Evolutionary conservation across 2,797 vertebrate genomes (phyloP), one percentile per base, ranked within the genome.

Genomic region (Myotis planiceps): DNA sequence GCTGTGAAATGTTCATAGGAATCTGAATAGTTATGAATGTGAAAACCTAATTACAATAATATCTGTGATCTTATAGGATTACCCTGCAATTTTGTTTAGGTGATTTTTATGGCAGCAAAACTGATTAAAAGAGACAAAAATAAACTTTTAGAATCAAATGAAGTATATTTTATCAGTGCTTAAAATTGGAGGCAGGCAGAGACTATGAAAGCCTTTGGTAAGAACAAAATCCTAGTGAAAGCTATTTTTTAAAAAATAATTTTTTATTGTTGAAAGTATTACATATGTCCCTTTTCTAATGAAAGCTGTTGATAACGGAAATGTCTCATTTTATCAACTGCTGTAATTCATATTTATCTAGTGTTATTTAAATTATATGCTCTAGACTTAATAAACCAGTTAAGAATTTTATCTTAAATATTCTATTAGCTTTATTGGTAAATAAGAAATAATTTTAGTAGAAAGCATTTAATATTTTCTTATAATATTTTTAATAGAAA

Each of bases 171-270:
- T 76, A 45, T 95, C 90, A 88, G 8, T 92, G 53, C 39, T 51
- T 88, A 68, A 76, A 91, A n/a, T 53, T 95, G 49, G 96, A 96
- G 95, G 80, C 85, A 97, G 74, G 63, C 58, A 66, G 65, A 91
- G 34, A 92, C 78, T 94, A 80, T 95, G 81, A 97, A 94, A 97
- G 93, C 92, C 86, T 83, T 97, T 88, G 45, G 92, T 95, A 96
- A 91, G 86, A 89, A 92, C 42, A 96, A 93, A 94, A 84, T 94
- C 69, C 47, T 94, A 96, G 45, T 45, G 45, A 45, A 45, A 45
- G 13, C 45, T 45, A 45, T 45, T 45, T 45, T 45, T 45, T 14
- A 12, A 45, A 45, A 45, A 45, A 45, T 45, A 45, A 45, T 45
- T 45, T 45, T 45, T 45, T 45, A 45, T 45, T 45, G 45, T 45